Conservation (phyloP, 2,888 invertebrate genomes). For the Latheticus oryzae region DNA sequence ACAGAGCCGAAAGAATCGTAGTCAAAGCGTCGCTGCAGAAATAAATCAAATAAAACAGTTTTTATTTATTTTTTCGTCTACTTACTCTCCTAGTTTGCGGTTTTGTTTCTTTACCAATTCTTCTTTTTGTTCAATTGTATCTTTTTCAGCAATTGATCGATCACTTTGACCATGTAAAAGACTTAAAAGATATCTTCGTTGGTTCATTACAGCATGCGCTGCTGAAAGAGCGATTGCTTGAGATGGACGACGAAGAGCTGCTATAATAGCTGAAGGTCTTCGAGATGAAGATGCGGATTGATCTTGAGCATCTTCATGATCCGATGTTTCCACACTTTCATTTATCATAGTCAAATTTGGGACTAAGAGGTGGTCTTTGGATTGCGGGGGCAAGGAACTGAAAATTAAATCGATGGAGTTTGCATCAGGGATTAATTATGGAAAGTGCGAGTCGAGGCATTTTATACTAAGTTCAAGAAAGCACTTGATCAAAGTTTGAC, state of each 20-base stretch:
- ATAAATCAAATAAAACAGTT: slow-evolving; percentile 9
- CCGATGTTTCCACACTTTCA: slow-evolving; percentile 2
- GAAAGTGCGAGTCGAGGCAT: too few relatives aligned
- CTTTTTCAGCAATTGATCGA: slow-evolving; percentile 44
- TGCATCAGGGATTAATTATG: too few relatives aligned
- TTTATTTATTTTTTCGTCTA: slow-evolving; percentile 10
- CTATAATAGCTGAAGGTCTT: slow-evolving; percentile 73
- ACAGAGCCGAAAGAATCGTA: slow-evolving; percentile 81
- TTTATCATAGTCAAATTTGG: slow-evolving; percentile 17
- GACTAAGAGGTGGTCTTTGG: slow-evolving; percentile 3
- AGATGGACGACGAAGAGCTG: slow-evolving; percentile 73
- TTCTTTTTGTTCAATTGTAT: slow-evolving; percentile 55
- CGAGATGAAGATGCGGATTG: slow-evolving; percentile 60
- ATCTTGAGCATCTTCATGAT: slow-evolving; percentile 3
- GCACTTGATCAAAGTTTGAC: too few relatives aligned
- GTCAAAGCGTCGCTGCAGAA: slow-evolving; percentile 75
- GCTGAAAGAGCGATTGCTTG: slow-evolving; percentile 72
- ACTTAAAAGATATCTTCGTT: slow-evolving; percentile 57
- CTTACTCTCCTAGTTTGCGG: slow-evolving; percentile 66
- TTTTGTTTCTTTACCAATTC: slow-evolving; percentile 51
- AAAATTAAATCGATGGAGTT: neutral
- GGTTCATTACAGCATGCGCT: slow-evolving; percentile 64
- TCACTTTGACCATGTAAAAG: slow-evolving; percentile 52
- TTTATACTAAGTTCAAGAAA: too few relatives aligned
- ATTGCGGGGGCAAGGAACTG: slow-evolving; percentile 19